Base-by-base conservation (phyloP, 2,797 vertebrate genomes). In the Artibeus jamaicensis region DNA sequence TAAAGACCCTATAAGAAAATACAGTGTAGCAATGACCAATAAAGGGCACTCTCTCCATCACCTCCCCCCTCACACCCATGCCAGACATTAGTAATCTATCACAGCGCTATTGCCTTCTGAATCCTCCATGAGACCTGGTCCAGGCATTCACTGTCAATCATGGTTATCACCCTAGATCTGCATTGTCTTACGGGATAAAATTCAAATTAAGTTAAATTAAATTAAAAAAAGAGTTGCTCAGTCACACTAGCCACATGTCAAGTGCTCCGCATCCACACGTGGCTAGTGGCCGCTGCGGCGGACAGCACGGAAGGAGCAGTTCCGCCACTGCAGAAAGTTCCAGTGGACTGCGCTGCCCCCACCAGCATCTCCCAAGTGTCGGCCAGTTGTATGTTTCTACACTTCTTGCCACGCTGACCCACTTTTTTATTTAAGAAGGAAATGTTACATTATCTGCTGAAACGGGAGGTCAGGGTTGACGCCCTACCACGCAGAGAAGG, bases 261-360 rank as follows among this genome's bases (percentile, higher is more conserved):
- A 48, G 39, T 46, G 21, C 50, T 93, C 26, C 15, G 0, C 5
- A 21, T 71, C 15, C 15, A 59, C 8, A 0, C 1, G 4, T 42
- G n/a, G 44, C 44, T 50, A 4, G 44, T 4, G 68, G 46, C 44
- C 6, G 0, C 8, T 7, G 2, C 4, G 3, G 0, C 6, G 22
- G 19, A 48, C 24, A 34, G 53, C n/a, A n/a, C 19, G 21, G 65
- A 24, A 14, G 22, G n/a, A 32, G 3, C 26, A 29, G 65, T 22
- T 18, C 26, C 2, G 2, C 82, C 24, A 21, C 1, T 50, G 37
- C 44, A 48, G 39, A 78, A 50, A 26, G 32, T 34, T 34, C 48
- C 3, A 0, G 0, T 15, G 6, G 26, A 48, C 68, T 24, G 5
- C 1, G 3, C 59, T 29, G 50, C 39, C 29, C 3, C 3, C 26